phyloP scores from a whole-genome alignment of 2,888 invertebrate genomes.

The Matsumyia berberina region DNA sequence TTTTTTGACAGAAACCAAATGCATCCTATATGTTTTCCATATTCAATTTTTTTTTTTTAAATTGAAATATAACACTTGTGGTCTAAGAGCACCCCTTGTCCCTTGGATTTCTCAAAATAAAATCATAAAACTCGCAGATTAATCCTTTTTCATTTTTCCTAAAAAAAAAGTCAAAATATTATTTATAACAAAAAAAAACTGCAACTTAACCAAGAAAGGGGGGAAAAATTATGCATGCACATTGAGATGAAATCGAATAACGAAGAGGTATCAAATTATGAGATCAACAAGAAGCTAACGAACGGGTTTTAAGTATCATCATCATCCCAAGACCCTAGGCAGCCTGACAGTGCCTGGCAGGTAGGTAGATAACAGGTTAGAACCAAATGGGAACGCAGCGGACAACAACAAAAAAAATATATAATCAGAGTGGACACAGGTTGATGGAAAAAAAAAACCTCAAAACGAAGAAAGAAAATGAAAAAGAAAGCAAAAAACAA shows the following conservation, averaged over 20 bases:
- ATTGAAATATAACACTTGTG: constrained; percentile 64
- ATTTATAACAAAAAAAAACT: constrained; percentile 46
- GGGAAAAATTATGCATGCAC: constrained; percentile 57
- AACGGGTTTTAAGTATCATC: constrained; percentile 77
- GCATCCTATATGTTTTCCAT: no score
- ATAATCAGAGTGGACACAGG: constrained; percentile 73
- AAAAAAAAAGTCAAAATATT: constrained; percentile 25
- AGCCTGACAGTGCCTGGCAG: constrained; percentile 71
- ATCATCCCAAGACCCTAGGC: constrained; percentile 73
- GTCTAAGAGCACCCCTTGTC: constrained; percentile 33
- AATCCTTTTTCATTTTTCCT: constrained; percentile 40
- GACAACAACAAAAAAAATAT: constrained; percentile 35
- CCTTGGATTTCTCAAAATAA: background rate
- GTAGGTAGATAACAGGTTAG: constrained; percentile 76
- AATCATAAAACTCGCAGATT: constrained; percentile 16
- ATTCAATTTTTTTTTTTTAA: constrained; percentile 4
- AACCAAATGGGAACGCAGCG: constrained; percentile 57
- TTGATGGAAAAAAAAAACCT: constrained; percentile 33
- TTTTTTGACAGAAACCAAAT: no score
- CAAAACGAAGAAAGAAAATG: constrained; percentile 53
- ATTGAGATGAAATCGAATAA: constrained; percentile 72
- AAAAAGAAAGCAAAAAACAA: constrained; percentile 11
- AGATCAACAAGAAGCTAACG: constrained; percentile 77
- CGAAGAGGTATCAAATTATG: constrained; percentile 76
- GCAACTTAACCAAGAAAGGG: constrained; percentile 51